A percentile compares a stretch with the other conserved stretches of the same genome.
Evolutionary conservation across 2,888 invertebrate genomes (phyloP).

Genomic region (Pollenia labialis): DNA sequence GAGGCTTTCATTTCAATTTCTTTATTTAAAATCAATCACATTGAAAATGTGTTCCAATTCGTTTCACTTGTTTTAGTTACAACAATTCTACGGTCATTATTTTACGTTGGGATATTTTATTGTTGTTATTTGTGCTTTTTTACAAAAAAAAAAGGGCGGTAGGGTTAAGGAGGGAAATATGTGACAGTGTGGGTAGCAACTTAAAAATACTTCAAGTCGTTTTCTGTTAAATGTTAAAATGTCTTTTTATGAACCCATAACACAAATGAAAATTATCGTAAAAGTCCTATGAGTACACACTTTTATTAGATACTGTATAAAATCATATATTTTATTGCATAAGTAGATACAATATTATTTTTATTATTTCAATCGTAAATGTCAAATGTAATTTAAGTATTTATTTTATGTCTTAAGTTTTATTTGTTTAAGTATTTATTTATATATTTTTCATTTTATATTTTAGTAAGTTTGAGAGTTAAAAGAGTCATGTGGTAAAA

Average conservation of each 20-base stretch:
- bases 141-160: background rate
- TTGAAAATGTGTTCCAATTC: constrained; percentile 63
- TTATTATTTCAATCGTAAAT: constrained; percentile 78
- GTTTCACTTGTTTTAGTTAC: constrained; percentile 47
- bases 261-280: constrained; percentile 80
- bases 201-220: constrained; percentile 42
- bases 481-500: constrained; percentile 44
- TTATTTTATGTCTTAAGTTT: constrained; percentile 68
- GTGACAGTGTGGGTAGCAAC: background rate
- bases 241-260: constrained; percentile 74
- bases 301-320: background rate
- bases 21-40: constrained; percentile 75
- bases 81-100: constrained; percentile 60
- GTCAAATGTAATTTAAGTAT: constrained; percentile 81
- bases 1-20: constrained; percentile 52
- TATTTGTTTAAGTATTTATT: constrained; percentile 46
- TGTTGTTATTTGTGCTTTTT: background rate
- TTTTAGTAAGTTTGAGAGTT: constrained; percentile 26
- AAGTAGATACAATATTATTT: constrained; percentile 30
- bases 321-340: background rate
- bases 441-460: constrained; percentile 33
- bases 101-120: constrained; percentile 55
- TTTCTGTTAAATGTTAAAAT: constrained; percentile 73
- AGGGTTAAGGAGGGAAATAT: constrained; percentile 3
- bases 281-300: constrained; percentile 67